Percentiles rank a stretch among this genome's conserved stretches.
These are phyloP conservation scores for Sardina pilchardus DNA, from an alignment of 2,113 vertebrate species.

Conservation along the genomic window DNA sequence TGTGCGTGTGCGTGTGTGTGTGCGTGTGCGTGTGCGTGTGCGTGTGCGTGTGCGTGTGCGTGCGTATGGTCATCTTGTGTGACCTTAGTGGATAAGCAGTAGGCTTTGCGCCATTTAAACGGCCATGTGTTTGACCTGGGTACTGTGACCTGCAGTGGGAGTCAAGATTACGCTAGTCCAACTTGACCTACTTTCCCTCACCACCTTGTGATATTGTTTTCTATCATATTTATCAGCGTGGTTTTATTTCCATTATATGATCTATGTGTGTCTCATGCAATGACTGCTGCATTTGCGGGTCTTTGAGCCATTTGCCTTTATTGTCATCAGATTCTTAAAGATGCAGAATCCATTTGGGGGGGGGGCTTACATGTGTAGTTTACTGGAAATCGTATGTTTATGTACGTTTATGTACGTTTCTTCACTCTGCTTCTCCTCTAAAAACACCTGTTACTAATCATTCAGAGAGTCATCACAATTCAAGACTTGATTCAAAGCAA, in stretches of 20 bases:
- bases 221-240: too few relatives aligned
- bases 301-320: not conserved
- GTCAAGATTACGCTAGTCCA: not conserved
- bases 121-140: not conserved
- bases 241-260: not conserved
- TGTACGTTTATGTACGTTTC: not conserved
- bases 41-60: too few relatives aligned
- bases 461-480: constrained; percentile 61
- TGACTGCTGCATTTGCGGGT: not conserved
- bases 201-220: not conserved
- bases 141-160: not conserved
- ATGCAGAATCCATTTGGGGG: not conserved
- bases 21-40: not conserved
- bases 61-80: not conserved
- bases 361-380: not conserved
- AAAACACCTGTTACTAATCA: constrained; percentile 76
- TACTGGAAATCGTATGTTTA: not conserved
- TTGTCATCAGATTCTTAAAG: not conserved
- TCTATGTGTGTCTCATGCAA: not conserved
- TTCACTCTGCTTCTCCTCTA: not conserved
- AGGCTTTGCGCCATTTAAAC: not conserved
- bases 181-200: not conserved
- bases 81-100: not conserved
- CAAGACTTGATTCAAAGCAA: constrained; percentile 65
- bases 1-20: not conserved